These are phyloP conservation scores for Aradus depressus DNA, from an alignment of 2,888 invertebrate genomes.

Conservation along the genomic window DNA sequence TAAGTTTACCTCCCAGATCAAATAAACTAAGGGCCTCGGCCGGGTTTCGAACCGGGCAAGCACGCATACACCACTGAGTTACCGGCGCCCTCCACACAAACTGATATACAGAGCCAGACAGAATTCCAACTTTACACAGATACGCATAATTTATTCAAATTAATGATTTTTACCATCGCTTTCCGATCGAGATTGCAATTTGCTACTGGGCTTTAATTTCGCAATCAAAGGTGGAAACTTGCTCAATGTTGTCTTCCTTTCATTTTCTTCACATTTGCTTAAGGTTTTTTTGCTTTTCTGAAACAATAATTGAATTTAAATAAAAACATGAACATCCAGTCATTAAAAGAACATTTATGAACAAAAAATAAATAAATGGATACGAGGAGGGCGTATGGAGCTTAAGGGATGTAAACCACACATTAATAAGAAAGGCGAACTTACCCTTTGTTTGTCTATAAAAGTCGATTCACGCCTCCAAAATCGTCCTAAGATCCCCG, in stretches of 20 bases:
- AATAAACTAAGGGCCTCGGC: too few relatives aligned
- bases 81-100: too few relatives aligned
- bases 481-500: constrained; percentile 54
- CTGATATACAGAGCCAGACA: too few relatives aligned
- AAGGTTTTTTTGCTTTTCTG: constrained; percentile 29
- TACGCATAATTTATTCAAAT: too few relatives aligned
- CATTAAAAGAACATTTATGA: neutral
- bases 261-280: constrained; percentile 22
- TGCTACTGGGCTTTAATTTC: constrained; percentile 58
- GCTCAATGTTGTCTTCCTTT: constrained; percentile 26
- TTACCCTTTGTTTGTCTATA: constrained; percentile 37
- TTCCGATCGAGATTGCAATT: constrained; percentile 49
- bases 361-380: neutral
- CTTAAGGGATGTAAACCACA: neutral
- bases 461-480: constrained; percentile 49
- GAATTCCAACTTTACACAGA: too few relatives aligned
- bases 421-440: constrained; percentile 17
- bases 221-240: constrained; percentile 48
- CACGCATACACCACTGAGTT: too few relatives aligned
- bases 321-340: too few relatives aligned
- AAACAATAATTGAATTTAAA: constrained; percentile 8
- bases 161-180: constrained; percentile 47
- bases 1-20: too few relatives aligned
- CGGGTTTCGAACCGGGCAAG: too few relatives aligned
- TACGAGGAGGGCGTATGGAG: neutral